These are phyloP conservation scores for Lepidonotus clava DNA, from an alignment of 2,888 invertebrate genomes.

Conservation along the genomic window DNA sequence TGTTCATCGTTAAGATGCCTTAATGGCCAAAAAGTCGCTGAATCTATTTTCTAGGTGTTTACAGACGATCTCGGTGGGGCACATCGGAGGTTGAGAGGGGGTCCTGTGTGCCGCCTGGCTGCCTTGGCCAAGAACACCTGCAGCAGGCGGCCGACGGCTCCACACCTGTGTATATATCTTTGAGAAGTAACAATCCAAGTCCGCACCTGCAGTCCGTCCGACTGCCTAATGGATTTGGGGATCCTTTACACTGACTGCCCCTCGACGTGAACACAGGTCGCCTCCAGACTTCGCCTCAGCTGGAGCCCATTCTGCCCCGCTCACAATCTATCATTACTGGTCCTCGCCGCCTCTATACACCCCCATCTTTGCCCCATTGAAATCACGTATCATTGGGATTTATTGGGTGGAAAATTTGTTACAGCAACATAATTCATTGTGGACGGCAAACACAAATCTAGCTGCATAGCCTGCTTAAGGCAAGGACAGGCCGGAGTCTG, in stretches of 20 bases:
- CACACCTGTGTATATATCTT: conserved; percentile 50
- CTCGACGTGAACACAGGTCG: not conserved
- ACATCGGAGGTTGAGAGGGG: not conserved
- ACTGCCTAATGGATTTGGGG: conserved; percentile 41
- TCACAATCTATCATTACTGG: conserved; percentile 41
- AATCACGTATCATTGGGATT: conserved; percentile 54
- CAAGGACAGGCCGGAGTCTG: not conserved
- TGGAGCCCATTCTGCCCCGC: conserved; percentile 2
- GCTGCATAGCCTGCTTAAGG: not conserved
- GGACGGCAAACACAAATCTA: not conserved
- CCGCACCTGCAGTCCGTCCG: conserved; percentile 26
- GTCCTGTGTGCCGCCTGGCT: not conserved
- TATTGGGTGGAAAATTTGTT: conserved; percentile 54
- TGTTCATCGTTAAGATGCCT: not conserved
- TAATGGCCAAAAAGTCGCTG: conserved; percentile 9
- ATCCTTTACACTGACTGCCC: not conserved
- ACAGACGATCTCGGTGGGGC: not conserved
- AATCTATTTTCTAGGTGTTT: conserved; percentile 14
- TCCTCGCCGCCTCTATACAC: conserved; percentile 5
- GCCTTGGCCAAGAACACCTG: not conserved
- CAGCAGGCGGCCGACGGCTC: not conserved
- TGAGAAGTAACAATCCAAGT: conserved; percentile 29
- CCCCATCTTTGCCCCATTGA: conserved; percentile 32
- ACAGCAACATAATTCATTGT: conserved; percentile 52
- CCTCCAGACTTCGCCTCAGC: not conserved